Evolutionary conservation across 2,888 invertebrate species (phyloP).

Genomic region (Eristalinus sepulchralis): DNA sequence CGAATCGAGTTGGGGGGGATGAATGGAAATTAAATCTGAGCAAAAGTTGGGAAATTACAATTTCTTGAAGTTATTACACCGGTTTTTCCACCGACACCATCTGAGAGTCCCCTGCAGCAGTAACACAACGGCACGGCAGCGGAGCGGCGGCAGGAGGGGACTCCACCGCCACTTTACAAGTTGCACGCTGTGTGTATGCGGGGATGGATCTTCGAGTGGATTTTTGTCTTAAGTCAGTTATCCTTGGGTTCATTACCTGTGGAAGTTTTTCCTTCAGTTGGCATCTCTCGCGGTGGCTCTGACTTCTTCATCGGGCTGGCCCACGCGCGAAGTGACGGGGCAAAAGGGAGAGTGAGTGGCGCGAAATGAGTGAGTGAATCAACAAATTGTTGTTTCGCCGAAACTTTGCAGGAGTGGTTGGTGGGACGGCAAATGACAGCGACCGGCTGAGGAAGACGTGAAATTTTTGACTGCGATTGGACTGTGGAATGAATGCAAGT

Average conservation of each 20-base stretch:
- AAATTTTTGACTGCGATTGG: neutral
- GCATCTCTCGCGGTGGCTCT: slow-evolving; percentile 9
- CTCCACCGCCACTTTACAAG: slow-evolving; percentile 54
- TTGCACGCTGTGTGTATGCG: slow-evolving; percentile 40
- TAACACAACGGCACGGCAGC: neutral
- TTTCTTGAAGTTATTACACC: slow-evolving; percentile 71
- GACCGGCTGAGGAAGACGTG: neutral
- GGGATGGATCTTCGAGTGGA: slow-evolving; percentile 57
- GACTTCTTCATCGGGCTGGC: slow-evolving; percentile 46
- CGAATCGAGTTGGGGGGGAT: neutral
- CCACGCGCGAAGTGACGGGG: neutral
- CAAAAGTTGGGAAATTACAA: slow-evolving; percentile 71
- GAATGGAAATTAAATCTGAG: slow-evolving; percentile 70
- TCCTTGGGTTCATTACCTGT: slow-evolving; percentile 69
- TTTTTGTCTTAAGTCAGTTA: slow-evolving; percentile 71
- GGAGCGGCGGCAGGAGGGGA: neutral
- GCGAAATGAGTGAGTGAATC: slow-evolving; percentile 56
- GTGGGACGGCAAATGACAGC: neutral
- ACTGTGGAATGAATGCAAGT: neutral
- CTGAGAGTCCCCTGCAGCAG: slow-evolving; percentile 53
- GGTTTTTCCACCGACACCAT: slow-evolving; percentile 66
- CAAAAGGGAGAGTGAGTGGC: neutral
- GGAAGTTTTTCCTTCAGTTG: slow-evolving; percentile 41
- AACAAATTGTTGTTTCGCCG: slow-evolving; percentile 68
- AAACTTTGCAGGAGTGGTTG: slow-evolving; percentile 50